Evolutionary conservation across 2,797 vertebrate species (phyloP), one percentile per base, ranked within the genome.

Genomic region (Sebastes trivittatus): DNA sequence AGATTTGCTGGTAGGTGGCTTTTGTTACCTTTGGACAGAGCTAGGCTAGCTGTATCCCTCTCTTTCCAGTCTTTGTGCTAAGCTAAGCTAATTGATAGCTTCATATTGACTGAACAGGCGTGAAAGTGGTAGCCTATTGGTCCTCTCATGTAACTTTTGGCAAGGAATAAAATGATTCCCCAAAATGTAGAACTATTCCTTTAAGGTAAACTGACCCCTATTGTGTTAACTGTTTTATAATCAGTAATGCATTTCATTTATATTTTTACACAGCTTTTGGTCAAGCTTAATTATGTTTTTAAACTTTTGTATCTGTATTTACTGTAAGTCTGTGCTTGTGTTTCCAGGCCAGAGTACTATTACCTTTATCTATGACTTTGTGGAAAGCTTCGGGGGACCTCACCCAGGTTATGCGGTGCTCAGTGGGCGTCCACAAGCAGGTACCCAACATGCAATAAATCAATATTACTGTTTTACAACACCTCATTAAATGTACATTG

Each of bases 321-420:
- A 81, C 32, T 65, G 16, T 62, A 59, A 54, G 1, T 68, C n/a
- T 78, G 4, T 70, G 1, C 22, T 36, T 93, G 13, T 88, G 23
- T 84, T 89, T 83, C 38, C 77, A 96, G 95, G 95, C 36, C 95
- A 96, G 77, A 96, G 94, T 81, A 78, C 77, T 1, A 94, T 95
- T 61, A 90, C 90, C 29, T 96, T 96, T 30, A 92, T 95, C 72
- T 96, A 95, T 77, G 62, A 95, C 73, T 95, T 96, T 88, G 95
- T 96, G 79, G 93, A 95, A 76, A 74, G 75, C 7, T 96, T 96
- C 62, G 13, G 30, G 49, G 95, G 95, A 78, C 94, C 95, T 56
- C 96, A 96, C 55, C 88, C 95, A 67, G 95, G 96, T 55, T 95
- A 92, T 58, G 93, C 93, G 38, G 74, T 85, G 8, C 83, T 95